A percentile compares a stretch with the other conserved stretches of the same genome.
These are phyloP conservation scores for Sussaba pulchella DNA, from an alignment of 2,888 invertebrate species.

Conservation along the genomic window DNA sequence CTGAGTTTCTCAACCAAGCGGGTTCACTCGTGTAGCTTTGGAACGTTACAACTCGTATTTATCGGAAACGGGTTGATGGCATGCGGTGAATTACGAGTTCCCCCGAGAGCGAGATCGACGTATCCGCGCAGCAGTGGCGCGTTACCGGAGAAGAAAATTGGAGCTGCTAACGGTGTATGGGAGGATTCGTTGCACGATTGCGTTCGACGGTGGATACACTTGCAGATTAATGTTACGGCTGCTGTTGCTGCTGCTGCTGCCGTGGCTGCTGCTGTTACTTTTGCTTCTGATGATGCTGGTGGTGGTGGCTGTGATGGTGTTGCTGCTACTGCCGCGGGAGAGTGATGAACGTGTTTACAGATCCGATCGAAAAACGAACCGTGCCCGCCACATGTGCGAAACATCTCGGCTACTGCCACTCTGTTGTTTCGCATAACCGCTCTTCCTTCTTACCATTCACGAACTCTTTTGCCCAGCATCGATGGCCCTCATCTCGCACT, in stretches of 20 bases:
- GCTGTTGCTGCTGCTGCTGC: slow-evolving; percentile 61
- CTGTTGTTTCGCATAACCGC: slow-evolving; percentile 45
- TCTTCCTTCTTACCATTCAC: slow-evolving; percentile 39
- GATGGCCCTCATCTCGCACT: slow-evolving; percentile 52
- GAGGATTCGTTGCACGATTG: slow-evolving; percentile 64
- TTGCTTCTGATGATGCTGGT: slow-evolving; percentile 57
- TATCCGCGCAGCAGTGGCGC: slow-evolving; percentile 61
- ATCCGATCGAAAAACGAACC: slow-evolving; percentile 67
- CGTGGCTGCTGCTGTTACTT: slow-evolving; percentile 59
- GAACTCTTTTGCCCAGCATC: slow-evolving; percentile 59
- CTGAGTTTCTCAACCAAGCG: slow-evolving; percentile 19
- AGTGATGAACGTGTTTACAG: slow-evolving; percentile 70
- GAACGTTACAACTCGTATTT: slow-evolving; percentile 41
- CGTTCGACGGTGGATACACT: slow-evolving; percentile 46
- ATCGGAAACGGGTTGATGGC: slow-evolving; percentile 32
- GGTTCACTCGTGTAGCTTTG: neutral
- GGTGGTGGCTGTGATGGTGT: slow-evolving; percentile 49
- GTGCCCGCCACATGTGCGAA: slow-evolving; percentile 58
- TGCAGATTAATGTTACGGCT: slow-evolving; percentile 59
- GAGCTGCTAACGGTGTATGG: slow-evolving; percentile 63
- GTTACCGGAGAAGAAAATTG: slow-evolving; percentile 73
- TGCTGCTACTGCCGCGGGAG: slow-evolving; percentile 46
- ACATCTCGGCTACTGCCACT: slow-evolving; percentile 49
- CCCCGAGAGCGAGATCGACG: slow-evolving; percentile 55
- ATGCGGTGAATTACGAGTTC: slow-evolving; percentile 65